Conservation (phyloP, 2,797 vertebrate genomes). For the Micropoecilia bifurca region DNA sequence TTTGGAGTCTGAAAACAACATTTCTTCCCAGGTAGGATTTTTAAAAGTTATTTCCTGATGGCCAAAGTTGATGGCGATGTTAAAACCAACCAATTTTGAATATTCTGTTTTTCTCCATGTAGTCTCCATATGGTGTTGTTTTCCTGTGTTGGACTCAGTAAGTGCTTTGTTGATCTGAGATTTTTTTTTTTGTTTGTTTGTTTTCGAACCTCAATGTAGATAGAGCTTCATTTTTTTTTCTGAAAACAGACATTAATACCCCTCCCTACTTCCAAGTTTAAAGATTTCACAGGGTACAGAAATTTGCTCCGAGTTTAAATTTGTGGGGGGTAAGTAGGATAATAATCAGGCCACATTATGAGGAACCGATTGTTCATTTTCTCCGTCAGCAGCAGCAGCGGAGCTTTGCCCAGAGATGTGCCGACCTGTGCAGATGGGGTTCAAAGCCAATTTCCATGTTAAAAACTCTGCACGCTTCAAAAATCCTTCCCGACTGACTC, state of each 20-base stretch:
- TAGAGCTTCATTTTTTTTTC: conserved; percentile 53
- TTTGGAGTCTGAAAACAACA: conserved; percentile 72
- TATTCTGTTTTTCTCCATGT: background rate
- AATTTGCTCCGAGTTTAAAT: conserved; percentile 78
- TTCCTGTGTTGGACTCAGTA: conserved; percentile 26
- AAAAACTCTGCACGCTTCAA: conserved; percentile 80
- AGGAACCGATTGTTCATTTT: conserved; percentile 87
- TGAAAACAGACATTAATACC: conserved; percentile 40
- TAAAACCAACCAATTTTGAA: background rate
- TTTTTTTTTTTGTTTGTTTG: conserved; percentile 27
- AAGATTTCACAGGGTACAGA: conserved; percentile 72
- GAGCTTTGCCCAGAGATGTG: conserved; percentile 83
- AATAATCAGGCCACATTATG: conserved; percentile 86
- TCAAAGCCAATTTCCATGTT: conserved; percentile 91
- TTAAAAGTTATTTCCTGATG: conserved; percentile 59
- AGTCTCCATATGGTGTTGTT: background rate
- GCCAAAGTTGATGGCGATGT: conserved; percentile 24
- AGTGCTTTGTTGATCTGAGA: conserved; percentile 55
- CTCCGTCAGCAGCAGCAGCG: conserved; percentile 81
- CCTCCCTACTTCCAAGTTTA: conserved; percentile 62
- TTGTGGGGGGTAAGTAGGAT: conserved; percentile 83
- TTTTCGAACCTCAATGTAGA: conserved; percentile 51
- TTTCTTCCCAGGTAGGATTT: conserved; percentile 83
- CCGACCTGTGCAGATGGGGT: conserved; percentile 87
- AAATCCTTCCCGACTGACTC: conserved; percentile 76